Percentiles rank a stretch among this genome's conserved stretches.
phyloP scores from a whole-genome alignment of 1,140 invertebrate genomes.

The Nephotettix cincticeps region DNA sequence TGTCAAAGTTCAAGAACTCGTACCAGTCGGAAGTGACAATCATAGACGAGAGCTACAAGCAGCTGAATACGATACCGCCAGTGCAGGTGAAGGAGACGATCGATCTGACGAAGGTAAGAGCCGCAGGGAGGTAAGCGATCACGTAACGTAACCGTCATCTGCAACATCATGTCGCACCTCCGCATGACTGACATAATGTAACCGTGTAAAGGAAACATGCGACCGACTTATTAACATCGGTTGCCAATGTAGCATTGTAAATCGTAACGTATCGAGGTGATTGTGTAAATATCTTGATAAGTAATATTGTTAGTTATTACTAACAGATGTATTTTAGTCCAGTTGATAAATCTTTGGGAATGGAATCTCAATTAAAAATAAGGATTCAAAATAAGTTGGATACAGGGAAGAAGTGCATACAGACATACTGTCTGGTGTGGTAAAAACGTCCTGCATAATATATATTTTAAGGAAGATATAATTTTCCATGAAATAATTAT shows the following conservation, averaged over 20 bases:
- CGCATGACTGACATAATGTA: not conserved
- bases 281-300: no score
- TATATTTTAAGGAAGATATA: no score
- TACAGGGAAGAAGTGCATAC: no score
- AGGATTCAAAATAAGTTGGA: no score
- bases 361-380: no score
- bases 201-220: conserved; percentile 15
- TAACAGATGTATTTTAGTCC: no score
- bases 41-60: conserved; percentile 76
- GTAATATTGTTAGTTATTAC: no score
- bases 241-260: not conserved
- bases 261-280: no score
- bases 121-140: not conserved
- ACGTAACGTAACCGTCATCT: not conserved
- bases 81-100: conserved; percentile 69
- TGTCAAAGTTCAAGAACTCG: conserved; percentile 83
- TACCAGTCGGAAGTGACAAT: conserved; percentile 85
- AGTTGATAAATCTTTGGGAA: no score
- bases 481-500: no score
- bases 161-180: not conserved
- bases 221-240: not conserved
- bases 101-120: conserved; percentile 74
- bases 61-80: conserved; percentile 68
- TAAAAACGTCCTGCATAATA: no score
- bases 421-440: no score